Percentiles rank a stretch among this genome's conserved stretches.
These are phyloP conservation scores for Lasius platythorax DNA, from an alignment of 2,888 invertebrate species.

Conservation along the genomic window DNA sequence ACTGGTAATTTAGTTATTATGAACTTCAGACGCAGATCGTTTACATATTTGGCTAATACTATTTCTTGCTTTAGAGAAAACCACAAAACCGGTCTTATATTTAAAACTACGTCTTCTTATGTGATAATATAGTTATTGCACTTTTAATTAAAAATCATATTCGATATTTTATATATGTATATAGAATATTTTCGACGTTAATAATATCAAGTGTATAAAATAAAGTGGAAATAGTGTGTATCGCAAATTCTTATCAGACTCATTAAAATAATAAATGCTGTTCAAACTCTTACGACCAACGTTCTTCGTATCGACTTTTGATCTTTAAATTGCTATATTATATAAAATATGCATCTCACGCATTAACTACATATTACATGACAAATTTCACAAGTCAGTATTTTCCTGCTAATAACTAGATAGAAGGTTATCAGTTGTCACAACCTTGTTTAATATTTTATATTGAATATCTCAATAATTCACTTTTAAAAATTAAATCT, in stretches of 20 bases:
- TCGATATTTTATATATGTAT: neutral
- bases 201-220: neutral
- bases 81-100: neutral
- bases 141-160: neutral
- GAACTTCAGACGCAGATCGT: constrained; percentile 50
- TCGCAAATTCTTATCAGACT: neutral
- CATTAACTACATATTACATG: neutral
- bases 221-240: neutral
- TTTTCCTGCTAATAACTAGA: neutral
- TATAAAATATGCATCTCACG: neutral
- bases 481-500: neutral
- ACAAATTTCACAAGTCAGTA: neutral
- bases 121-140: neutral
- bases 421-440: neutral
- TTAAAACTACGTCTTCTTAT: neutral
- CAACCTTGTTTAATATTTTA: neutral
- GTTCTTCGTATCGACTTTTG: neutral
- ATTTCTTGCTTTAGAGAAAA: neutral
- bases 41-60: constrained; percentile 43
- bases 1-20: constrained; percentile 61
- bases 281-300: neutral
- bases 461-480: neutral
- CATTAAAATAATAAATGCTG: neutral
- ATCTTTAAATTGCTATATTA: neutral
- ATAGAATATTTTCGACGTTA: neutral